These are phyloP conservation scores for Proteles cristata DNA, from an alignment of 2,113 vertebrate species.

Conservation along the genomic window DNA sequence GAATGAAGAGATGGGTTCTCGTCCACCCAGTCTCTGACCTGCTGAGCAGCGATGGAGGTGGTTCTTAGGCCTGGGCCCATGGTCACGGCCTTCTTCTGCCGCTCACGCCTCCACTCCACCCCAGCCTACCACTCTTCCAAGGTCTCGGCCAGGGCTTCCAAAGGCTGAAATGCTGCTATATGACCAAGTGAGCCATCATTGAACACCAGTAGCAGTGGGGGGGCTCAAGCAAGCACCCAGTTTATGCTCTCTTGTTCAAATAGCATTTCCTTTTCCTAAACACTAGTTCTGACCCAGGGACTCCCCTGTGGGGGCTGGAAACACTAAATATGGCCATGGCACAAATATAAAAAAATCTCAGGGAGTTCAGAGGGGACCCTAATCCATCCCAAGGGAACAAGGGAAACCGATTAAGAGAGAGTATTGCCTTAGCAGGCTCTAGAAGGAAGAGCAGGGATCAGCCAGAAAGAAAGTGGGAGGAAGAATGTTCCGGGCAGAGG, in stretches of 20 bases:
- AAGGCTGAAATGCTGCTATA: background rate
- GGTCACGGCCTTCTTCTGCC: background rate
- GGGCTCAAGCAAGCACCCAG: background rate
- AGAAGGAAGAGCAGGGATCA: background rate
- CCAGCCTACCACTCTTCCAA: background rate
- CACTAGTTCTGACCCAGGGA: background rate
- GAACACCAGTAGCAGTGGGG: background rate
- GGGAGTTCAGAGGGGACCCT: background rate
- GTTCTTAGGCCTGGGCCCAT: background rate
- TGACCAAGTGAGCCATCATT: background rate
- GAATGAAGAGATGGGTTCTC: background rate
- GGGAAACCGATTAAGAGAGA: background rate
- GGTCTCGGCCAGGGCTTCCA: background rate
- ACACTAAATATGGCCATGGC: background rate
- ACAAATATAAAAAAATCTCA: background rate
- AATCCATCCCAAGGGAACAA: background rate
- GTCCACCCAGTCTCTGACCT: background rate
- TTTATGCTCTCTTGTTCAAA: background rate
- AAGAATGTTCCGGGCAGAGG: background rate
- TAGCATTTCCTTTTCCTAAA: background rate
- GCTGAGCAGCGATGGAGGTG: background rate
- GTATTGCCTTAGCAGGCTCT: background rate
- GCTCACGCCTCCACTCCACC: background rate
- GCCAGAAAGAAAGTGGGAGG: background rate
- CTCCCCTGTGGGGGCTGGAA: background rate